Evolutionary conservation across 2,888 invertebrate species (phyloP).

Genomic region (Boloria selene): DNA sequence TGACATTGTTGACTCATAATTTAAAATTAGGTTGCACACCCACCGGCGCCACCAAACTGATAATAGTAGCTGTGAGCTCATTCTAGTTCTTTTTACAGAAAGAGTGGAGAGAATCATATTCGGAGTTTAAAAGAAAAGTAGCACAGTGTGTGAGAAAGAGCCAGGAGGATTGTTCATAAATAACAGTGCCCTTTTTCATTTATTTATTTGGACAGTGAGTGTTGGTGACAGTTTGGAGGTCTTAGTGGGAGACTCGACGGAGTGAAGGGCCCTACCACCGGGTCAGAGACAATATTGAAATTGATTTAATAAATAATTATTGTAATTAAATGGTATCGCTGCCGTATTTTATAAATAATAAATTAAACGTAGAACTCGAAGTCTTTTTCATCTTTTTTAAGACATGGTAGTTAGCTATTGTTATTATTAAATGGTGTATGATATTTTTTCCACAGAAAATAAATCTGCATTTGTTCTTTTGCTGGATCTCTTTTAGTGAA

Average conservation of each 20-base stretch:
- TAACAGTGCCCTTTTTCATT: constrained; percentile 81
- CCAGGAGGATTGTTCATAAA: constrained; percentile 98
- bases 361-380: constrained; percentile 73
- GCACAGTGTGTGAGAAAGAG: constrained; percentile 98
- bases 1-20: constrained; percentile 54
- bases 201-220: constrained; percentile 77
- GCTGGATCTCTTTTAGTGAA: constrained; percentile 43
- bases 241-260: constrained; percentile 55
- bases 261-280: constrained; percentile 62
- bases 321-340: constrained; percentile 79
- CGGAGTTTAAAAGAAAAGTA: constrained; percentile 98
- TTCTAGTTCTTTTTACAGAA: constrained; percentile 88
- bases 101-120: constrained; percentile 98
- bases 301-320: constrained; percentile 80
- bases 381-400: constrained; percentile 82
- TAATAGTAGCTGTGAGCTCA: constrained; percentile 80
- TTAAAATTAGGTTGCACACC: constrained; percentile 55
- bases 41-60: constrained; percentile 52
- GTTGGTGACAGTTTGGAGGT: constrained; percentile 69
- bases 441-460: constrained; percentile 77
- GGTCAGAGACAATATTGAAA: constrained; percentile 81
- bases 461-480: constrained; percentile 76
- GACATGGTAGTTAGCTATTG: constrained; percentile 79
- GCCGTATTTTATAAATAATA: constrained; percentile 80
- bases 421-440: constrained; percentile 78